phyloP scores from a whole-genome alignment of 2,888 invertebrate genomes.

The Syrista parreyssii region DNA sequence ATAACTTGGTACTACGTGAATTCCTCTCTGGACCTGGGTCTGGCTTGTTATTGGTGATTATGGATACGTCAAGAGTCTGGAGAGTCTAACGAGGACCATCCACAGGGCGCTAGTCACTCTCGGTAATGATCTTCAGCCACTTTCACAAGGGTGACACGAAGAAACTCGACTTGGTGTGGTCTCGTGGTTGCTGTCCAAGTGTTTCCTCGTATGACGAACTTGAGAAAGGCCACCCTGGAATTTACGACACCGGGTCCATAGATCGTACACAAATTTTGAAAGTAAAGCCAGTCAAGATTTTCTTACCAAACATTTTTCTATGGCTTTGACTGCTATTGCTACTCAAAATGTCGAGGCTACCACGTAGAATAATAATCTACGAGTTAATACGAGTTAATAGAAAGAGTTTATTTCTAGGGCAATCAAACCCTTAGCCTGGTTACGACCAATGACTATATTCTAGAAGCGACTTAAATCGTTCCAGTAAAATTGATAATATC shows the following conservation, averaged over 20 bases:
- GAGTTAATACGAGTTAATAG: background rate
- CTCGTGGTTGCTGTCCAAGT: background rate
- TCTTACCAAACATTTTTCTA: background rate
- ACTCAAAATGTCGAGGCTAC: background rate
- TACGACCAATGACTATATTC: slow-evolving; percentile 11
- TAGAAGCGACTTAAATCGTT: slow-evolving; percentile 17
- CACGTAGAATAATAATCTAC: background rate
- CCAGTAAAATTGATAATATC: slow-evolving; percentile 20
- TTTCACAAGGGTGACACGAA: slow-evolving; percentile 38
- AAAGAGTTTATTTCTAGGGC: background rate
- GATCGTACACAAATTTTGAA: background rate
- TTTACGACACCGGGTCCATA: background rate
- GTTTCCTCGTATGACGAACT: background rate
- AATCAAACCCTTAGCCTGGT: background rate
- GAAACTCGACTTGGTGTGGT: slow-evolving; percentile 22
- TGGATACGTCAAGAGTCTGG: slow-evolving; percentile 47
- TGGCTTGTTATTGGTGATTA: slow-evolving; percentile 44
- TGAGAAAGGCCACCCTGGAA: background rate
- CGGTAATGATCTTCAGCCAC: slow-evolving; percentile 47
- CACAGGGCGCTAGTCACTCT: slow-evolving; percentile 44
- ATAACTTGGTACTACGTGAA: background rate
- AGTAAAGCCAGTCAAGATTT: background rate
- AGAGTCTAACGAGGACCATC: slow-evolving; percentile 49
- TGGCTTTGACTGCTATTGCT: background rate
- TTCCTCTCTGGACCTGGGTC: background rate